phyloP scores from a whole-genome alignment of 1,140 invertebrate species.

The Drosophila nannoptera region DNA sequence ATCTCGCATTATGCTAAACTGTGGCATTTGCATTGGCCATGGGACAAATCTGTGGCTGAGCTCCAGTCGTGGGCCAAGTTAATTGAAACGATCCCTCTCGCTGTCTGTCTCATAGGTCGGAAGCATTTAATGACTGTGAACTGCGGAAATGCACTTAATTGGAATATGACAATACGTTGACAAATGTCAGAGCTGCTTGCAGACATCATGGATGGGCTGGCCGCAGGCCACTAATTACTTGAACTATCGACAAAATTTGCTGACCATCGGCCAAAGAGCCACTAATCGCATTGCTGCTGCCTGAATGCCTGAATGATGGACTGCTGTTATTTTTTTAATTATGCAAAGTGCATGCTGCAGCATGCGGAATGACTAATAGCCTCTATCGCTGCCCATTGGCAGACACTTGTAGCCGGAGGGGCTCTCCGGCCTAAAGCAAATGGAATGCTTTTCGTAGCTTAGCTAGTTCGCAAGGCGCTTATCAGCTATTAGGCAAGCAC shows the following conservation, averaged over 20 bases:
- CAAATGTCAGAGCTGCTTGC: constrained; percentile 11
- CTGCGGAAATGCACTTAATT: constrained; percentile 2
- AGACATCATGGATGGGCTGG: constrained; percentile 6
- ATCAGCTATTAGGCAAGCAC: constrained; percentile 21
- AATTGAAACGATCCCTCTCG: constrained; percentile 14
- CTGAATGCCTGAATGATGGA: neutral
- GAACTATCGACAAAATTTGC: constrained; percentile 25
- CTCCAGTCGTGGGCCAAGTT: constrained; percentile 19
- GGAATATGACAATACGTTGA: neutral
- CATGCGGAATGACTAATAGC: constrained; percentile 1
- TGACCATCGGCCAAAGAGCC: constrained; percentile 10
- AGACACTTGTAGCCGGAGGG: neutral
- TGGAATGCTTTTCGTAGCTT: constrained; percentile 23
- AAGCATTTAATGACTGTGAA: constrained; percentile 4
- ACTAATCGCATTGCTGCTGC: constrained; percentile 17
- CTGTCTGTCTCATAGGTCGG: constrained; percentile 3
- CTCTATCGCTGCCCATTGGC: neutral
- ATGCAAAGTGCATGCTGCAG: constrained; percentile 40
- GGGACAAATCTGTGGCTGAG: constrained; percentile 10
- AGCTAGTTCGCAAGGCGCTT: constrained; percentile 21
- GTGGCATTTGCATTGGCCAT: constrained; percentile 8
- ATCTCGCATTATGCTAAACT: constrained; percentile 5
- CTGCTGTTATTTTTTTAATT: constrained; percentile 46
- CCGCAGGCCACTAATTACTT: constrained; percentile 25
- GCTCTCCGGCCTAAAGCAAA: constrained; percentile 15